Evolutionary conservation across 2,888 invertebrate species (phyloP).

Genomic region (Atrina japonica): DNA sequence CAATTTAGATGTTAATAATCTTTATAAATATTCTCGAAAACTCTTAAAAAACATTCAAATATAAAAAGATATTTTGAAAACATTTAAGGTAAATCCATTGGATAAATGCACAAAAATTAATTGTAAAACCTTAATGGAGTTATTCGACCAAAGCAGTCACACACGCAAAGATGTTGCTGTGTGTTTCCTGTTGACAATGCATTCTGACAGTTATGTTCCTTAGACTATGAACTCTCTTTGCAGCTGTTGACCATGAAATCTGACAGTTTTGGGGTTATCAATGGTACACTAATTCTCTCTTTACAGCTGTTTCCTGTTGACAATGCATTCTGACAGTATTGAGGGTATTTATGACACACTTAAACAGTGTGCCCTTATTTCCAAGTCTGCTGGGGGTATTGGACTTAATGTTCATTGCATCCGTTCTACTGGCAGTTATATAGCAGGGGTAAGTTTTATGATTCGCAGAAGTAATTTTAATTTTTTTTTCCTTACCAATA

Average conservation of each 20-base stretch:
- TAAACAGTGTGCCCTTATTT: constrained; percentile 95
- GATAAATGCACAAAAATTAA: background rate
- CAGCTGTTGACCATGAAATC: no score
- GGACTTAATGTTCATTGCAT: constrained; percentile 98
- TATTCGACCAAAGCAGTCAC: no score
- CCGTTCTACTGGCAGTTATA: constrained; percentile 93
- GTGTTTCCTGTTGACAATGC: constrained; percentile 97
- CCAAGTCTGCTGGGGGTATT: constrained; percentile 98
- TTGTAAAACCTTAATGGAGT: no score
- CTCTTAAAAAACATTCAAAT: no score
- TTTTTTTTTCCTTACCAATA: no score
- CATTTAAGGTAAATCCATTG: constrained; percentile 1
- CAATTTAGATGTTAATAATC: background rate
- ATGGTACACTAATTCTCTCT: constrained; percentile 94
- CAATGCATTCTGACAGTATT: constrained; percentile 96
- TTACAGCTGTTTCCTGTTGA: constrained; percentile 93
- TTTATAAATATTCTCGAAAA: no score
- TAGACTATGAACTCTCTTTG: no score
- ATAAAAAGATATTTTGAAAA: no score
- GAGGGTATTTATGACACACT: constrained; percentile 96
- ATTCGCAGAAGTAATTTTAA: background rate
- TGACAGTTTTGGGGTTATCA: constrained; percentile 96
- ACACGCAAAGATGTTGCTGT: no score
- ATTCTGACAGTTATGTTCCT: no score
- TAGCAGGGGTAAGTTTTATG: constrained; percentile 86